These are phyloP conservation scores for Trachelus iudaicus DNA, from an alignment of 2,888 invertebrate species.

Conservation along the genomic window DNA sequence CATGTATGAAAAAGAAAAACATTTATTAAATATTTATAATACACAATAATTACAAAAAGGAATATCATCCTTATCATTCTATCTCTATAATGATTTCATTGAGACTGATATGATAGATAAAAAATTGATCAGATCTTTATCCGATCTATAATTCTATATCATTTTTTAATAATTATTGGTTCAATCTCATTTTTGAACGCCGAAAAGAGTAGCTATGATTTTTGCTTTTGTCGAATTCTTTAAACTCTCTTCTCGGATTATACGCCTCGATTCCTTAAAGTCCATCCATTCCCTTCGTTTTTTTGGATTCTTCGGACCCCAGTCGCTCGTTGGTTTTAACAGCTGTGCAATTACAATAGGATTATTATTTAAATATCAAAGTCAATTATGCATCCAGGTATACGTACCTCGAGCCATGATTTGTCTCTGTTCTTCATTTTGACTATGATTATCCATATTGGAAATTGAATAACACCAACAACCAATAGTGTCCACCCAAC, in stretches of 20 bases:
- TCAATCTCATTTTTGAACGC: background rate
- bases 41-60: constrained; percentile 1
- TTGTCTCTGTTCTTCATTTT: constrained; percentile 45
- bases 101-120: background rate
- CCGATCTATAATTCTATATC: background rate
- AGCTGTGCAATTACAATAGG: constrained; percentile 60
- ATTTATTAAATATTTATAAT: constrained; percentile 3
- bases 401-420: constrained; percentile 37
- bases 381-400: background rate
- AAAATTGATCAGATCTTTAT: background rate
- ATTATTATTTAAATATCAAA: constrained; percentile 7
- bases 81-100: background rate
- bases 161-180: background rate
- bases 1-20: background rate
- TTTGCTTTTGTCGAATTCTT: constrained; percentile 1
- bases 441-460: constrained; percentile 65
- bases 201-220: constrained; percentile 3
- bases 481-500: constrained; percentile 68
- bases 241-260: constrained; percentile 38
- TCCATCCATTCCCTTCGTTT: constrained; percentile 70
- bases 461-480: constrained; percentile 68
- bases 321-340: constrained; percentile 68
- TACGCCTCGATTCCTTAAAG: constrained; percentile 68
- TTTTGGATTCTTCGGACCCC: constrained; percentile 74
- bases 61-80: background rate